phyloP scores from a whole-genome alignment of 2,113 vertebrate species.

The Oenanthe oenanthe region DNA sequence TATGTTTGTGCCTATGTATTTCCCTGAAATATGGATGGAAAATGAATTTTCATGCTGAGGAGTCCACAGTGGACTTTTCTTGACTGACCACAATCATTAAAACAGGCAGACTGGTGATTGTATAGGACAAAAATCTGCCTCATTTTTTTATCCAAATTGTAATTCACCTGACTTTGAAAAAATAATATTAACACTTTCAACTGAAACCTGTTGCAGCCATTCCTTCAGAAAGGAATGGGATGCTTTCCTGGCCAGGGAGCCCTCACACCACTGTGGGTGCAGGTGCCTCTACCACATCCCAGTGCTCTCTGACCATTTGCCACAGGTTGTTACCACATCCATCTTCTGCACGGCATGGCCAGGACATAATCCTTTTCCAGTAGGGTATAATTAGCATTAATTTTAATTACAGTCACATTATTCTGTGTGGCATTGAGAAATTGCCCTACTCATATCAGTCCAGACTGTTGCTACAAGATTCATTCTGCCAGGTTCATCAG shows the following conservation, averaged over 20 bases:
- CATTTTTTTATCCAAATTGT: not conserved
- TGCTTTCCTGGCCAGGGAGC: not conserved
- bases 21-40: not conserved
- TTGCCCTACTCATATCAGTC: not conserved
- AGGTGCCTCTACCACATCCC: not conserved
- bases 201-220: not conserved
- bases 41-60: not conserved
- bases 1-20: not conserved
- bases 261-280: not conserved
- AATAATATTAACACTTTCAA: not conserved
- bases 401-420: not conserved
- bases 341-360: not conserved
- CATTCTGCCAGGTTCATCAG: not conserved
- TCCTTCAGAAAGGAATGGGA: not conserved
- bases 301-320: not conserved
- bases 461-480: not conserved
- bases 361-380: not conserved
- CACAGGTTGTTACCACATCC: not conserved
- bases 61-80: not conserved
- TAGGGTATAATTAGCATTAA: not conserved
- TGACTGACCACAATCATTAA: not conserved
- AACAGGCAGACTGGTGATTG: not conserved
- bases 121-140: not conserved
- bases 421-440: not conserved
- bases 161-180: not conserved